Percentiles rank a stretch among this genome's conserved stretches.
Conservation (phyloP, 2,113 vertebrate genomes). For the Ochotona princeps region DNA sequence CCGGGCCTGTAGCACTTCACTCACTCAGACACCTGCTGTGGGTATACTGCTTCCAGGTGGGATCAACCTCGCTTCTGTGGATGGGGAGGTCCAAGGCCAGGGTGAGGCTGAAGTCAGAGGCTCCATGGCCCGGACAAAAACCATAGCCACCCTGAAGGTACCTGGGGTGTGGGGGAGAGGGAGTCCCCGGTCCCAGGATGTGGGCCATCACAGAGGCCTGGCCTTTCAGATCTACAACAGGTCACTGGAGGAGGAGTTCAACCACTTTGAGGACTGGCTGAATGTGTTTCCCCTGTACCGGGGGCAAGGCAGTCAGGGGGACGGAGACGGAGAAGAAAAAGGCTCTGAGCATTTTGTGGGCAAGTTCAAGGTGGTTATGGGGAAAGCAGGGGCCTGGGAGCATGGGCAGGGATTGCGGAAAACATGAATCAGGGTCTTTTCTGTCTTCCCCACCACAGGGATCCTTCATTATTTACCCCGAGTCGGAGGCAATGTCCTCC, state of each 20-base stretch:
- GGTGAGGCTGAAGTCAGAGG: conserved; percentile 81
- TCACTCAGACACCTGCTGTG: no score
- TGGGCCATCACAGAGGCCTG: neutral
- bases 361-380: conserved; percentile 94
- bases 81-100: conserved; percentile 83
- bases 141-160: conserved; percentile 87
- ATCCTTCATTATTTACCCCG: conserved; percentile 93
- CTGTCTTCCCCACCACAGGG: conserved; percentile 84
- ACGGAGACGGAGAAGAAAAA: conserved; percentile 90
- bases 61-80: conserved; percentile 82
- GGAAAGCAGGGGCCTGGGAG: neutral
- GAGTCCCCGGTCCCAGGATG: neutral
- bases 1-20: neutral
- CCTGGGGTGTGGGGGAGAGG: neutral
- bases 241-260: conserved; percentile 93
- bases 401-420: neutral
- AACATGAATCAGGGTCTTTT: neutral
- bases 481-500: conserved; percentile 82
- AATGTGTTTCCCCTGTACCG: conserved; percentile 91
- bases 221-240: conserved; percentile 89
- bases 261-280: conserved; percentile 95
- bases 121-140: conserved; percentile 84
- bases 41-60: conserved; percentile 82
- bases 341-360: conserved; percentile 89
- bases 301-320: conserved; percentile 88